Evolutionary conservation across 2,888 invertebrate species (phyloP), one percentile per base, ranked within the genome.

Genomic region (Plebejus argus): DNA sequence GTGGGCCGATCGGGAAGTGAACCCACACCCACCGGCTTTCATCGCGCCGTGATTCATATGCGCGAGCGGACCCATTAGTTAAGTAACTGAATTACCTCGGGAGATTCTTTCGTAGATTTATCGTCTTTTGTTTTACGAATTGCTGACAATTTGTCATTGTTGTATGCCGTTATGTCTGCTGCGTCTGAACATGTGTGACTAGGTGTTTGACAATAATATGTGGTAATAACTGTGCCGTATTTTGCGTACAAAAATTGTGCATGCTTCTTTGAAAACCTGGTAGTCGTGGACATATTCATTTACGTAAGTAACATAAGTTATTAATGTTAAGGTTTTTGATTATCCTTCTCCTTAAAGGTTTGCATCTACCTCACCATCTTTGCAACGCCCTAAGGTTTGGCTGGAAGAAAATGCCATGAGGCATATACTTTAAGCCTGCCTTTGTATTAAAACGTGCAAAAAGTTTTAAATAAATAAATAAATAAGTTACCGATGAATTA

Each of bases 1-100:
- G 93, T 93, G 91, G 92, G 93, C 90, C 91, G 90, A 87, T 90
- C 87, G 90, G 92, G 92, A 93, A 93, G 89, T 89, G 84, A 85
- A 84, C 84, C 83, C 83, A 86, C 91, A 88, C 93, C 93, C 91
- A 93, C 93, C 83, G 83, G 83, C 89, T 89, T 90, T 92, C 92
- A 91, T 89, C 91, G 89, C 82, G 77, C 81, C 80, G 82, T 92
- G 92, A 93, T 91, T 92, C 91, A 93, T 90, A 86, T 84, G 78
- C 78, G 77, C 78, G 76, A 79, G 80, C 79, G 79, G 78, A 79
- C 79, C 81, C 81, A 83, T 83, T 83, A 83, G 81, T 80, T 79
- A 79, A 81, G 78, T 79, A 80, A 81, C 80, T 82, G 79, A 78
- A 79, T 81, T 80, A 81, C 78, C 78, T 79, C 78, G 70, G 77